Evolutionary conservation across 2,888 invertebrate genomes (phyloP), one percentile per base, ranked within the genome.

Genomic region (Caenorhabditis plicata): DNA sequence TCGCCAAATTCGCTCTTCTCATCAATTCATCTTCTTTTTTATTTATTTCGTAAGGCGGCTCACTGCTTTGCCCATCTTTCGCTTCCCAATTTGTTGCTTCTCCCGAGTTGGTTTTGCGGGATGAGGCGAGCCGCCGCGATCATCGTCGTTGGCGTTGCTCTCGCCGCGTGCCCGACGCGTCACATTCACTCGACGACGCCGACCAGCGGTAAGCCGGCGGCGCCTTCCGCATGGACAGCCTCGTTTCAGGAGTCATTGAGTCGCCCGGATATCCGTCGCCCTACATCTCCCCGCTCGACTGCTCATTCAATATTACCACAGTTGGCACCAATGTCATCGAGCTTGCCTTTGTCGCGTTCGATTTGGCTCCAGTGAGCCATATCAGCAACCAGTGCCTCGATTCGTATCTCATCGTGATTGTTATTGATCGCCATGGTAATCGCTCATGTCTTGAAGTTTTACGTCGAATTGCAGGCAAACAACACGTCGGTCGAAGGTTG

Each of bases 331-430:
- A 62, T 42, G 75, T 78, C 13, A 51, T 77, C 8, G 71, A 77
- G 23, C 22, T 77, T 8, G 54, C 66, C 5, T 74, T 77, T 38
- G 38, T 73, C 3, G 44, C 67, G 9, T 71, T 77, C 41, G 77
- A 77, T 44, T 38, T 77, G 31, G 64, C 62, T 1, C 58, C 57
- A 13, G 38, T 29, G n/a, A 71, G 55, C 39, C 47, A 36, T 7
- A 22, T 61, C 19, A 66, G 62, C 19, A 40, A 52, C 36, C 77
- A 77, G 47, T 80, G 80, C 46, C 60, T 78, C 15, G 64, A 74
- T 38, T 77, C 80, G 36, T 80, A 80, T 55, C 50, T 80, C 4
- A 36, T 75, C 17, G 46, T 79, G 13, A 63, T 70, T 4, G 74
- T 79, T 0, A 68, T 62, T 13, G 74, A 74, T 41, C 26, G 68